Conservation (phyloP, 2,113 vertebrate species). For the Trinectes maculatus region DNA sequence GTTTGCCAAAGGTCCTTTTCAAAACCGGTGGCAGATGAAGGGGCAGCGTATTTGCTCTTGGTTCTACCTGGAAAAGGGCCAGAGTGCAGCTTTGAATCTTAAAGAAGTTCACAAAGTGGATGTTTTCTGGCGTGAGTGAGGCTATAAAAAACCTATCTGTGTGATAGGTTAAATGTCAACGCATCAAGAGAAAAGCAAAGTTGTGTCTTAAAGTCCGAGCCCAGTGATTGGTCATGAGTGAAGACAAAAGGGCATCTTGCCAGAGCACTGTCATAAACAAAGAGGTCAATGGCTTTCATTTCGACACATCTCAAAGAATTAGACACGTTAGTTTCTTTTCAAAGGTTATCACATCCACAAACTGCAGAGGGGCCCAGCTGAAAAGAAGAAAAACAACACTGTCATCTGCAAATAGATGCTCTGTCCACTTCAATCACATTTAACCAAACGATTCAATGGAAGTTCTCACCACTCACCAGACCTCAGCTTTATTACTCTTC, state of each 20-base stretch:
- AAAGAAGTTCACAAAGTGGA: conserved; percentile 2
- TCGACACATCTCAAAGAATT: conserved; percentile 29
- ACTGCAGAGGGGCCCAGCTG: background rate
- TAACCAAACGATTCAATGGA: conserved; percentile 8
- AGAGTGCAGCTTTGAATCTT: conserved; percentile 14
- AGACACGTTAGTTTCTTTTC: conserved; percentile 7
- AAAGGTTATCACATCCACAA: conserved; percentile 47
- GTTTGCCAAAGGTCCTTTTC: background rate
- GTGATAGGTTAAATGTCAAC: conserved; percentile 53
- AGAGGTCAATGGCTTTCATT: conserved; percentile 28
- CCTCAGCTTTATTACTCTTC: conserved; percentile 33
- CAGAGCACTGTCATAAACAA: conserved; percentile 40
- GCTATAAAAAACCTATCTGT: background rate
- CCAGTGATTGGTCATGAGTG: conserved; percentile 22
- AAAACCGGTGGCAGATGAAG: no score
- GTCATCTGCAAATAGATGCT: conserved; percentile 7
- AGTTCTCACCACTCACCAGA: conserved; percentile 1
- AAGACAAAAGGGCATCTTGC: conserved; percentile 55
- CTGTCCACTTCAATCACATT: conserved; percentile 17
- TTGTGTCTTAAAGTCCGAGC: conserved; percentile 1
- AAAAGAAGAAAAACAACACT: conserved; percentile 11
- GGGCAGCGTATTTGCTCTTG: background rate
- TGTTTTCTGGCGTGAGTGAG: background rate
- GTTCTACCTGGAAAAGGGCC: background rate
- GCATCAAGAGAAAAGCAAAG: conserved; percentile 10